Conservation (phyloP, 1,140 invertebrate genomes). For the Brachystomella parvula region DNA sequence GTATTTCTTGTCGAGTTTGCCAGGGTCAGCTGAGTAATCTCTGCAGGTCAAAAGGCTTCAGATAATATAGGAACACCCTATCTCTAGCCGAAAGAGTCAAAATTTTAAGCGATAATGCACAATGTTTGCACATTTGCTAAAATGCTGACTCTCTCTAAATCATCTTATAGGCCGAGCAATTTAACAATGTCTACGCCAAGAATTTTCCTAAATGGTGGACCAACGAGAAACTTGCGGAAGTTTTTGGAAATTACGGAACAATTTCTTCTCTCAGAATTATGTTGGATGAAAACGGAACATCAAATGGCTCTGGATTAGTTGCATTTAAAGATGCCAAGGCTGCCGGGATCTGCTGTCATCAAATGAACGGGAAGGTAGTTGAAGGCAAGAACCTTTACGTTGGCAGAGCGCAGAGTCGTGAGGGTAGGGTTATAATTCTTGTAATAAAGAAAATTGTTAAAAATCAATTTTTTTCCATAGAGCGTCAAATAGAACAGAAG, state of each 20-base stretch:
- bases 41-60: no score
- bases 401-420: slow-evolving; percentile 96
- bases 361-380: slow-evolving; percentile 83
- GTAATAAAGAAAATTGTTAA: neutral
- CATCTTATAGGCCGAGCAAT: slow-evolving; percentile 64
- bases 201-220: slow-evolving; percentile 94
- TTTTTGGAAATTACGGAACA: slow-evolving; percentile 91
- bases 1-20: no score
- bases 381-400: slow-evolving; percentile 82
- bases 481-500: slow-evolving; percentile 92
- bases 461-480: slow-evolving; percentile 41
- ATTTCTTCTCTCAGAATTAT: slow-evolving; percentile 76
- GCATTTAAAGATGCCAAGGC: slow-evolving; percentile 94
- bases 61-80: no score
- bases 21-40: no score
- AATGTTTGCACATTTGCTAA: no score
- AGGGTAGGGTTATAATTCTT: slow-evolving; percentile 41
- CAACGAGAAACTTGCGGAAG: slow-evolving; percentile 82
- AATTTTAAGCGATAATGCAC: no score
- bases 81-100: no score
- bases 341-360: slow-evolving; percentile 84
- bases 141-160: neutral
- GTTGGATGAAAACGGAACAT: slow-evolving; percentile 85
- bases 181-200: slow-evolving; percentile 99
- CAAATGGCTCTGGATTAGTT: slow-evolving; percentile 98